Evolutionary conservation across 1,140 invertebrate genomes (phyloP).

Genomic region (Octopus bimaculoides): DNA sequence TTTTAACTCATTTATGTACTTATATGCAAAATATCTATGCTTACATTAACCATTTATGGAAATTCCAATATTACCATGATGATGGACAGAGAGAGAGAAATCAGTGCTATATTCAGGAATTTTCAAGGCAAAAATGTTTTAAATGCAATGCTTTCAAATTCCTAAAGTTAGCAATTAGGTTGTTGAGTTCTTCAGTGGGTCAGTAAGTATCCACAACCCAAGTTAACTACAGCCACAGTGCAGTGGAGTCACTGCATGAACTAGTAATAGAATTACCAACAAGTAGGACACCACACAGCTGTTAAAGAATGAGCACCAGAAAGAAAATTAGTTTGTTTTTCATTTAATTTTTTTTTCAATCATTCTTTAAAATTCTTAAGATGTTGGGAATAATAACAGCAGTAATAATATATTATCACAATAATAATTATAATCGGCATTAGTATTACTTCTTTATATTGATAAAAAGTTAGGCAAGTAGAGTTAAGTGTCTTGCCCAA

Average conservation of each 20-base stretch:
- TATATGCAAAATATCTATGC: slow-evolving; percentile 13
- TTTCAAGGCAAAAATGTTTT: slow-evolving; percentile 9
- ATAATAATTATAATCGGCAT: neutral
- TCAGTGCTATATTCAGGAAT: slow-evolving; percentile 14
- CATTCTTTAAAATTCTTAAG: neutral
- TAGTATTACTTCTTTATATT: neutral
- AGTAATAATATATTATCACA: neutral
- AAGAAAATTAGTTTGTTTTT: neutral
- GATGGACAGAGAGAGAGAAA: slow-evolving; percentile 1
- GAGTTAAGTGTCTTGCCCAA: neutral
- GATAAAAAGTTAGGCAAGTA: neutral
- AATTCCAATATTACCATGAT: slow-evolving; percentile 5
- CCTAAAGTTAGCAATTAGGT: slow-evolving; percentile 12
- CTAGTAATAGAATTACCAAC: neutral
- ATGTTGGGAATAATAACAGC: neutral
- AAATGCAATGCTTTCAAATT: slow-evolving; percentile 12
- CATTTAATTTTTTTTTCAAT: neutral
- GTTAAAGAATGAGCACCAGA: neutral
- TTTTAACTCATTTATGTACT: neutral
- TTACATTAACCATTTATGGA: neutral
- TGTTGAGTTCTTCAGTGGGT: neutral
- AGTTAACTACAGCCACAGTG: slow-evolving; percentile 7
- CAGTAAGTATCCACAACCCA: neutral
- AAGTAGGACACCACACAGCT: neutral
- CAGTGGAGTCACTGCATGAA: neutral